A percentile compares a stretch with the other conserved stretches of the same genome.
phyloP scores from a whole-genome alignment of 1,140 invertebrate genomes.

The Bombus polaris region DNA sequence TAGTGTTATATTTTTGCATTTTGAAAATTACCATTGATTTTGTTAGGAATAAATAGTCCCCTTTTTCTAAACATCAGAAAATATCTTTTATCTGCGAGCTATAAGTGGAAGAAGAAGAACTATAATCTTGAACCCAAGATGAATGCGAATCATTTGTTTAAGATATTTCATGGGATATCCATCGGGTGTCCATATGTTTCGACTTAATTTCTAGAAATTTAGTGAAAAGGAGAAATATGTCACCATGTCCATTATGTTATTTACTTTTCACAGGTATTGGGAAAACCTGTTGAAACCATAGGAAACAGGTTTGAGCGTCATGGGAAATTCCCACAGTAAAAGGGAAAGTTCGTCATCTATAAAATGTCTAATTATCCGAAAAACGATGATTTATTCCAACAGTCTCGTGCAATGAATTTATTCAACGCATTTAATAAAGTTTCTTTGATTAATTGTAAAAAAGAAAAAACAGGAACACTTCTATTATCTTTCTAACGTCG shows the following conservation, averaged over 20 bases:
- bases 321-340: constrained; percentile 49
- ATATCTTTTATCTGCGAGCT: neutral
- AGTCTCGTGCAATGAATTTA: neutral
- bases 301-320: constrained; percentile 40
- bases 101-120: neutral
- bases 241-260: neutral
- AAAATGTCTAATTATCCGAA: neutral
- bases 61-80: no score
- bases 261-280: neutral
- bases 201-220: constrained; percentile 28
- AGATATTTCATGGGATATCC: neutral
- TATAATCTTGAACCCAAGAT: no score
- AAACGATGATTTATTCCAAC: neutral
- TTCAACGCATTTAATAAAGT: neutral
- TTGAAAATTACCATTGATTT: neutral
- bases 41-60: neutral
- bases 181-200: neutral
- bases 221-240: neutral
- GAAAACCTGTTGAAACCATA: no score
- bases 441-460: neutral
- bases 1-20: neutral
- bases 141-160: neutral
- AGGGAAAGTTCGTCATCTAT: neutral
- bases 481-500: no score
- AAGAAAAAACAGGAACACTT: neutral